Percentiles rank a stretch among this genome's conserved stretches.
phyloP scores from a whole-genome alignment of 2,797 vertebrate genomes.

The Limnodromus scolopaceus region DNA sequence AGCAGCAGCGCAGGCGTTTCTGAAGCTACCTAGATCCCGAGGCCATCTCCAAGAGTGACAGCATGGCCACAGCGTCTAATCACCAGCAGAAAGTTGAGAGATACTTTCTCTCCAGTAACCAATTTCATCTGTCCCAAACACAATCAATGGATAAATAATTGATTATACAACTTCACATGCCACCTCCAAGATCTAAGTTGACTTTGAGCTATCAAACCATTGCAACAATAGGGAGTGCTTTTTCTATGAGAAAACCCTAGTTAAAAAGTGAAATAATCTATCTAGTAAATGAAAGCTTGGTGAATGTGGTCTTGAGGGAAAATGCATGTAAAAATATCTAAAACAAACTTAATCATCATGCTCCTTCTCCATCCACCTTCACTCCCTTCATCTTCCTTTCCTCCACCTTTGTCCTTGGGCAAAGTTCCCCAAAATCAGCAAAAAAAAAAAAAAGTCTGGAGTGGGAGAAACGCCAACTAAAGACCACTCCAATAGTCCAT shows the following conservation, averaged over 20 bases:
- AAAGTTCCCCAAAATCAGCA: background rate
- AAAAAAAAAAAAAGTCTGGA: background rate
- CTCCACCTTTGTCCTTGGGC: background rate
- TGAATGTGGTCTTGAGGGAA: background rate
- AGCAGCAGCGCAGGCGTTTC: background rate
- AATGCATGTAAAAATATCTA: background rate
- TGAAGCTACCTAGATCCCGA: background rate
- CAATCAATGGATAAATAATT: background rate
- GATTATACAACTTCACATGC: background rate
- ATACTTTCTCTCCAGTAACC: background rate
- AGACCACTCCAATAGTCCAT: background rate
- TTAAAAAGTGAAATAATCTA: background rate
- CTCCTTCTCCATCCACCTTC: background rate
- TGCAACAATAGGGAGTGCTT: background rate
- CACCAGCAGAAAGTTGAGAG: background rate
- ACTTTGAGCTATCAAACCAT: background rate
- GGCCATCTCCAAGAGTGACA: fast-evolving
- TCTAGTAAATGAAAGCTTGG: background rate
- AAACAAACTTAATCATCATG: background rate
- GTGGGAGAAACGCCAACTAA: background rate
- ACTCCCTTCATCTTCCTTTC: background rate
- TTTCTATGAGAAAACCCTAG: background rate
- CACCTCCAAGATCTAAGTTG: background rate
- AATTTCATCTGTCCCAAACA: background rate
- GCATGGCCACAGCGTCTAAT: background rate